Evolutionary conservation across 2,797 vertebrate species (phyloP), one percentile per base, ranked within the genome.

Genomic region (Microctenopoma stevenorrisi): DNA sequence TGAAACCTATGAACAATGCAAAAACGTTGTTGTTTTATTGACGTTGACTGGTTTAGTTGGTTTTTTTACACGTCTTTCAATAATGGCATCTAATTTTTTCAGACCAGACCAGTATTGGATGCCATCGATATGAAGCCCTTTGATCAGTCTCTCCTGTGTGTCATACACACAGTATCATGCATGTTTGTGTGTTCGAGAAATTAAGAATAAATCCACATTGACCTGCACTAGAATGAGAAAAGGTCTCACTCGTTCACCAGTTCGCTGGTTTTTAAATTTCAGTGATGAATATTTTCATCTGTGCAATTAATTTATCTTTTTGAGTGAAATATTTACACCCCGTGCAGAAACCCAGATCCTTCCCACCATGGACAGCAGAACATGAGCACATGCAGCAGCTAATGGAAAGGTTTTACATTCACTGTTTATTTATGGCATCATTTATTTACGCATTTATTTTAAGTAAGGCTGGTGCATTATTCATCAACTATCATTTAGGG

Each of bases 131-230:
- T 9, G 4, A 40, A 58, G 18, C 5, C 42, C 18, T 65, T 33
- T 67, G 42, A 76, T 72, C 53, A 68, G 64, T 9, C 47, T 54
- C 30, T 43, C n/a, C 18, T 42, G 15, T 18, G 14, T 30, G 28
- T 66, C 30, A 33, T 33, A 33, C 18, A 47, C 7, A 56, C 40
- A 33, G 30, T 33, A 7, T 33, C 30, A 33, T 33, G 30, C 30
- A 33, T 35, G 16, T 51, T 18, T 60, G 40, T 40, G 13, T 56
- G 35, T 51, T 11, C 25, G 16, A 58, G 11, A 56, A 60, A 30
- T 42, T 26, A 42, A 73, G 35, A 79, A 83, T 80, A 85, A 78
- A 80, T 68, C 72, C 59, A 72, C 65, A 62, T 81, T 87, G 79
- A 86, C 79, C 78, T 64, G 44, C 60, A 52, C 15, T 5, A 28